Evolutionary conservation across 1,140 invertebrate species (phyloP), one percentile per base, ranked within the genome.

Genomic region (Choristoneura fumiferana): DNA sequence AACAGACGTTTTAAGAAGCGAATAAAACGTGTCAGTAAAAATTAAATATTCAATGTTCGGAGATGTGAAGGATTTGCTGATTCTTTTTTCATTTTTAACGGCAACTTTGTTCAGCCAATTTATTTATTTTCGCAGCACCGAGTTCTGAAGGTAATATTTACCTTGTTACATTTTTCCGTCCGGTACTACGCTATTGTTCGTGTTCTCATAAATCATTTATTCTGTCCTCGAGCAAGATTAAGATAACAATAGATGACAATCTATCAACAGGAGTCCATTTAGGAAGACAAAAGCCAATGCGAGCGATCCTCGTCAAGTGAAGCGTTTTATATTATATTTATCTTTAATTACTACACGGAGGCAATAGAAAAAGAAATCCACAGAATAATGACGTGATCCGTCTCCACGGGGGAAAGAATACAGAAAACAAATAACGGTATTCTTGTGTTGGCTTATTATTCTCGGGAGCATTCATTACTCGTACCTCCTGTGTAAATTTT

Each of bases 381-480:
- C 67, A 61, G 73, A 82, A 86, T 86, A 88, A 86, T 85, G 77
- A 84, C 74, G 77, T 69, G 80, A 86, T 79, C 76, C 77, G 74
- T 62, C 63, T 67, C 70, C 60, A 64, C 71, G 79, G 78, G 77
- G 77, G 73, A 71, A 75, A 77, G 74, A 79, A 76, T 71, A 69
- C 71, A 76, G 75, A 78, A 82, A 85, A 86, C 78, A 86, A 88
- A 86, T 84, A 88, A 70, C 77, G 84, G 84, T 87, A 87, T 87
- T 84, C 85, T 87, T 84, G 85, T 88, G 83, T 86, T 88, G 63
- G 85, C 82, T 84, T 87, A 88, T 88, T 84, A 88, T 82, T 84
- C 82, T 75, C 80, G 58, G 54, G 80, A 71, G 84, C 67, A 83
- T 87, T 88, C 78, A 88, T 85, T 88, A 85, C 66, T 78, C 58